Percentiles rank a stretch among this genome's conserved stretches.
Evolutionary conservation across 2,797 vertebrate genomes (phyloP).

Genomic region (Gastrophryne carolinensis): DNA sequence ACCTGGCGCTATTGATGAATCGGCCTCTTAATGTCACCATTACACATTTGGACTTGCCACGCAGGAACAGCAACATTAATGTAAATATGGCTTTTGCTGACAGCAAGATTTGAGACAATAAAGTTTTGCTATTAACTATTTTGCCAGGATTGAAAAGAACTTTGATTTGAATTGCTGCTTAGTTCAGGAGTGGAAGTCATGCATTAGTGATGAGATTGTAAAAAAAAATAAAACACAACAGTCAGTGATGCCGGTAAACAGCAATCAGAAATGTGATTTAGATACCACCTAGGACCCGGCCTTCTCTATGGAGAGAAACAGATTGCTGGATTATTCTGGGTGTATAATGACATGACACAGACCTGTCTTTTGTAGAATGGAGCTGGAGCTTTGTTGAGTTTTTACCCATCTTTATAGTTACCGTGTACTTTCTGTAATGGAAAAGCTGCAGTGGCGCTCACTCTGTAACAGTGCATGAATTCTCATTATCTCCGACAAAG

Average conservation of each 20-base stretch:
- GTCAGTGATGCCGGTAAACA: background rate
- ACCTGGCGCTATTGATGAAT: no score
- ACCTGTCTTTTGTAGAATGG: background rate
- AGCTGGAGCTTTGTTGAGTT: background rate
- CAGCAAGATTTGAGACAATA: background rate
- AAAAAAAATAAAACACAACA: background rate
- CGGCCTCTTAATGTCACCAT: no score
- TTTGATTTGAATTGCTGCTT: background rate
- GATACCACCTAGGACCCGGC: background rate
- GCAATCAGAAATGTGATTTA: slow-evolving; percentile 8
- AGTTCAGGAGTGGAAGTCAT: background rate
- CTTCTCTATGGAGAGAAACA: background rate
- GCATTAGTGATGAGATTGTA: background rate
- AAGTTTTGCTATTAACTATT: background rate
- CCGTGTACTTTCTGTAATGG: slow-evolving; percentile 11
- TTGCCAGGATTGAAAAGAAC: background rate
- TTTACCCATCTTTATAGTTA: slow-evolving; percentile 13
- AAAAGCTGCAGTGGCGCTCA: background rate
- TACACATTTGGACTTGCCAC: background rate
- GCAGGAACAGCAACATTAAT: background rate
- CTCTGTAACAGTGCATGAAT: slow-evolving; percentile 8
- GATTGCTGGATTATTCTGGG: background rate
- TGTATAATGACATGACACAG: slow-evolving; percentile 13
- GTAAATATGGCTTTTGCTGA: background rate
- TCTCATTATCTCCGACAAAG: background rate